These are phyloP conservation scores for Coronaproctus castanopsis DNA, from an alignment of 2,888 invertebrate genomes.

Conservation along the genomic window DNA sequence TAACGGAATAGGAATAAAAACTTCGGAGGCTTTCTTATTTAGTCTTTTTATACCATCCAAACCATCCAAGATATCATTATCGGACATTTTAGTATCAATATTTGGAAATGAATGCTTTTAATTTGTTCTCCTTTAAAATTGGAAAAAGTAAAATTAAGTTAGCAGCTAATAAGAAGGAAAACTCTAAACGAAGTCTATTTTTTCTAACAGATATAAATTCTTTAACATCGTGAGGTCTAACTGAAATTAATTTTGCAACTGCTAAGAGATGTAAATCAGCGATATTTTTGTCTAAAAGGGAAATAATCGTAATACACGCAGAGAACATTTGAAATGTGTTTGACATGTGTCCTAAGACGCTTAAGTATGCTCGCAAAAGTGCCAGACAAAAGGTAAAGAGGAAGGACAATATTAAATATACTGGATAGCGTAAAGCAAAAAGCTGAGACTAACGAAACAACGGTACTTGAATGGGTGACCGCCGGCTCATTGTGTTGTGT, in stretches of 20 bases:
- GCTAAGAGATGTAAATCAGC: too few relatives aligned
- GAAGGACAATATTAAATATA: too few relatives aligned
- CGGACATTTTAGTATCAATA: background rate
- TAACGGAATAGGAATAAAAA: background rate
- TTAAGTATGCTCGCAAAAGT: too few relatives aligned
- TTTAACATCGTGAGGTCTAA: background rate
- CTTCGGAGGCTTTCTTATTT: background rate
- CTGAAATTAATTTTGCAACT: background rate
- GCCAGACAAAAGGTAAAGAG: too few relatives aligned
- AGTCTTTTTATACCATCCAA: background rate
- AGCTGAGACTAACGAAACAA: too few relatives aligned
- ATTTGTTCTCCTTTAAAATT: background rate
- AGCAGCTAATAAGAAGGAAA: background rate
- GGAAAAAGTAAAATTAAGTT: background rate
- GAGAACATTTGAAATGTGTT: too few relatives aligned
- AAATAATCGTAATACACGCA: too few relatives aligned
- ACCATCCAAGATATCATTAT: background rate
- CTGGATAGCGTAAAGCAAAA: too few relatives aligned
- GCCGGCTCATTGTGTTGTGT: too few relatives aligned
- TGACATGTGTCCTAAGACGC: too few relatives aligned
- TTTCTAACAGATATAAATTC: background rate
- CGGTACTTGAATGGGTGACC: too few relatives aligned
- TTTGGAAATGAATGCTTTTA: background rate
- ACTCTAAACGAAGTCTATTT: background rate
- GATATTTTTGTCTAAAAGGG: too few relatives aligned